phyloP scores from a whole-genome alignment of 2,113 vertebrate genomes.

The Natator depressus region DNA sequence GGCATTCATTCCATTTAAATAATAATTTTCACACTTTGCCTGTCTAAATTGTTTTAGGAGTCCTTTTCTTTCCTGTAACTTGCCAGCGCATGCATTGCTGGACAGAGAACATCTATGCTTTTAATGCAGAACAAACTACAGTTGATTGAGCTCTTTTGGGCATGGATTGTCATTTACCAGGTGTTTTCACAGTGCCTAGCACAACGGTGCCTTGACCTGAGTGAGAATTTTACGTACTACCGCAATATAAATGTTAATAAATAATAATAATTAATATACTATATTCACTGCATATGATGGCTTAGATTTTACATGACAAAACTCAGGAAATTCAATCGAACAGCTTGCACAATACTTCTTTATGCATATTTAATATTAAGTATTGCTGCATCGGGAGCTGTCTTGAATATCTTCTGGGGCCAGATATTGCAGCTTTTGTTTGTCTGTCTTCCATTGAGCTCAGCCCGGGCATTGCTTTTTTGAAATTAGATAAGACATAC shows the following conservation, averaged over 20 bases:
- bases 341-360: background rate
- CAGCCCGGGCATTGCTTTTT: background rate
- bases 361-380: background rate
- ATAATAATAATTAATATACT: background rate
- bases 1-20: slow-evolving; percentile 1
- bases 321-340: background rate
- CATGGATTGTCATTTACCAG: background rate
- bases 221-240: accelerated
- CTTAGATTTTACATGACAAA: background rate
- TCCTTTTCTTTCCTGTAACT: background rate
- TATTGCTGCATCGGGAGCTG: background rate
- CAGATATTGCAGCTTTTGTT: background rate
- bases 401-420: background rate
- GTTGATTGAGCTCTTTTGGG: background rate
- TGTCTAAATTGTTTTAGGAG: background rate
- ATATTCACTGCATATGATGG: background rate
- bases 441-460: background rate
- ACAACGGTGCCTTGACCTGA: background rate
- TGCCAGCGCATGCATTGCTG: background rate
- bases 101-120: background rate
- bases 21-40: slow-evolving; percentile 29
- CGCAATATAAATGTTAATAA: background rate
- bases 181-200: background rate
- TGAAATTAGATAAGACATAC: background rate
- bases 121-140: background rate